Evolutionary conservation across 2,888 invertebrate species (phyloP).

Genomic region (Synergus itoensis): DNA sequence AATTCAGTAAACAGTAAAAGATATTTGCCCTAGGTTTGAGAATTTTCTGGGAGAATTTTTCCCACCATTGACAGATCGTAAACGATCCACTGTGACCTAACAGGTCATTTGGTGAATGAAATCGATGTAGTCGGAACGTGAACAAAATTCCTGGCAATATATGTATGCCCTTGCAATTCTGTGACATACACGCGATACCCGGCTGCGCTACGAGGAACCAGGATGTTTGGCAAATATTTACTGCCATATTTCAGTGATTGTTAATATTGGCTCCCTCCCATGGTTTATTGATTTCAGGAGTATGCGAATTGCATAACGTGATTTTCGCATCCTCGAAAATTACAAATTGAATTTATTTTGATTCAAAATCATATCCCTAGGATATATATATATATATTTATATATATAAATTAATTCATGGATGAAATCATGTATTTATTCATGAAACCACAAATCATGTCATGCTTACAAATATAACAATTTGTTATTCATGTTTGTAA

Average conservation of each 20-base stretch:
- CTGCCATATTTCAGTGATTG: constrained; percentile 50
- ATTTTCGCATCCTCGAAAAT: constrained; percentile 9
- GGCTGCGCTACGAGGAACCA: constrained; percentile 4
- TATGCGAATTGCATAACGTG: not conserved
- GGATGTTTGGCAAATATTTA: constrained; percentile 47
- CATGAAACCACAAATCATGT: too few relatives aligned
- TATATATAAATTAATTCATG: not conserved
- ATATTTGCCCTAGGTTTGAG: too few relatives aligned
- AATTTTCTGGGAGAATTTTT: too few relatives aligned
- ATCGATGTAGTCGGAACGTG: constrained; percentile 38
- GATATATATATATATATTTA: too few relatives aligned
- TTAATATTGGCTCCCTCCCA: constrained; percentile 49
- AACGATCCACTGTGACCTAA: too few relatives aligned
- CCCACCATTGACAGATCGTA: too few relatives aligned
- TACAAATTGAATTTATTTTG: constrained; percentile 35
- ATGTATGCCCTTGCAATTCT: constrained; percentile 41
- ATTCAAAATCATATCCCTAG: constrained; percentile 26
- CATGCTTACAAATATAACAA: too few relatives aligned
- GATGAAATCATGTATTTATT: too few relatives aligned
- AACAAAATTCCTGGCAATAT: constrained; percentile 21
- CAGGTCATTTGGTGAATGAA: not conserved
- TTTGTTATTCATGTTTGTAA: too few relatives aligned
- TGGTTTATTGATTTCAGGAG: constrained; percentile 19
- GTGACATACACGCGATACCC: constrained; percentile 12
- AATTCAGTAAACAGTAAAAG: too few relatives aligned